Conservation (phyloP, 2,888 invertebrate genomes). For the Sipha maydis region DNA sequence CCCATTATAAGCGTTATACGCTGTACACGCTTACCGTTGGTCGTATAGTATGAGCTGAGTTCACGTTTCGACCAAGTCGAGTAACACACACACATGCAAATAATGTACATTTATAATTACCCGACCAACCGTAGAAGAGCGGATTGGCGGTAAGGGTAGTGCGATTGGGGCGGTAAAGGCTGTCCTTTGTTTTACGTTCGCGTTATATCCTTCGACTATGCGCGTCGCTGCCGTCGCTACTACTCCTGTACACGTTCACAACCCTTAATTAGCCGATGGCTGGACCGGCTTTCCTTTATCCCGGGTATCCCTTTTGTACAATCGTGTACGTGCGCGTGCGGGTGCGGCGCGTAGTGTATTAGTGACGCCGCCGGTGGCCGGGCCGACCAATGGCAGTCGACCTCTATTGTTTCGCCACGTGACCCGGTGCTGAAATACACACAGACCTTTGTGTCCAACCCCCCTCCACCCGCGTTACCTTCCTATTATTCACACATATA, state of each 20-base stretch:
- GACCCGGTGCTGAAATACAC: not conserved
- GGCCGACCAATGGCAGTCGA: conserved; percentile 53
- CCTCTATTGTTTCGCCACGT: conserved; percentile 34
- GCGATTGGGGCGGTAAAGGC: conserved; percentile 4
- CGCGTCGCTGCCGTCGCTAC: not conserved
- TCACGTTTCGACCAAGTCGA: not conserved
- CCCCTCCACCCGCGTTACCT: not conserved
- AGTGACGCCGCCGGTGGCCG: conserved; percentile 21
- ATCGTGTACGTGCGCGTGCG: no score
- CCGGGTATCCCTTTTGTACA: conserved; percentile 22
- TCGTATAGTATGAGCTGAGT: not conserved
- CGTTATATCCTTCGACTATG: not conserved
- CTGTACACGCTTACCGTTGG: no score
- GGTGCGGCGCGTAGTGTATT: not conserved
- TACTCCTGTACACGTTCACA: not conserved
- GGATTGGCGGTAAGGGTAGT: not conserved
- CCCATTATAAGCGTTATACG: no score
- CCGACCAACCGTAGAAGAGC: not conserved
- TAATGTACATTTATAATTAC: not conserved
- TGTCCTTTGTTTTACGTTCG: conserved; percentile 50
- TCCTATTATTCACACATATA: not conserved
- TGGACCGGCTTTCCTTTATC: conserved; percentile 47
- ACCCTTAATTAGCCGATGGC: conserved; percentile 60
- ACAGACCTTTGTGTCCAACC: conserved; percentile 17
- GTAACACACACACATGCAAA: not conserved